phyloP scores from a whole-genome alignment of 1,140 invertebrate species.

The Drosophila saltans region DNA sequence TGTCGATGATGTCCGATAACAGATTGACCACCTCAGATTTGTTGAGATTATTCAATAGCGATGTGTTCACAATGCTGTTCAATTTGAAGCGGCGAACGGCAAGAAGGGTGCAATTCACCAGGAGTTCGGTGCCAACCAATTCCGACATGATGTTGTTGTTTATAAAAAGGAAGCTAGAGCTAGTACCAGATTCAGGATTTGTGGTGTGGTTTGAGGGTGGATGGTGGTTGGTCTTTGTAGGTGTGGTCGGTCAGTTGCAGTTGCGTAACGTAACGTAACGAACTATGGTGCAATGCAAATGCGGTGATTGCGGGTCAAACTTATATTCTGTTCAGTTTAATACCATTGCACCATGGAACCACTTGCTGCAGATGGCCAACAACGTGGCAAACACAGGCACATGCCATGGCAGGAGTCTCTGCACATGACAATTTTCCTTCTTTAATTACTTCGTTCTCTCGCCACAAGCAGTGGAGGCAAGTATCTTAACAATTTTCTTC shows the following conservation, averaged over 20 bases:
- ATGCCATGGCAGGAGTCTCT: conserved; percentile 4
- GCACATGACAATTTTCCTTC: conserved; percentile 38
- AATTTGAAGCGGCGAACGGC: conserved; percentile 77
- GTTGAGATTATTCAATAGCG: conserved; percentile 66
- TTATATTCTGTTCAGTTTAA: conserved; percentile 46
- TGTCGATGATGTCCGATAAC: conserved; percentile 77
- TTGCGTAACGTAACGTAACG: conserved; percentile 61
- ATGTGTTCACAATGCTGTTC: conserved; percentile 74
- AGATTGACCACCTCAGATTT: conserved; percentile 75
- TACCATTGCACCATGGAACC: conserved; percentile 43
- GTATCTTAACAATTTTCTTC: conserved; percentile 25
- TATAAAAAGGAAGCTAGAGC: background rate
- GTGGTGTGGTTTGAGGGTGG: background rate
- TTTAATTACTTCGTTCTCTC: conserved; percentile 36
- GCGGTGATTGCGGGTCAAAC: conserved; percentile 28
- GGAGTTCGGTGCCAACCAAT: conserved; percentile 77
- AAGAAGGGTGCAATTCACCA: conserved; percentile 81
- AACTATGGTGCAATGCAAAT: conserved; percentile 8
- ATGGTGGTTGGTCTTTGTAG: conserved; percentile 11
- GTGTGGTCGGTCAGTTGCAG: conserved; percentile 9
- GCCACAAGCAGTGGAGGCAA: background rate
- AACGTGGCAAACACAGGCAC: background rate
- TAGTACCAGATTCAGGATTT: background rate
- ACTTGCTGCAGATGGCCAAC: conserved; percentile 22
- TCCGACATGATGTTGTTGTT: conserved; percentile 65